Evolutionary conservation across 2,888 invertebrate species (phyloP).

Genomic region (Lithosia quadra): DNA sequence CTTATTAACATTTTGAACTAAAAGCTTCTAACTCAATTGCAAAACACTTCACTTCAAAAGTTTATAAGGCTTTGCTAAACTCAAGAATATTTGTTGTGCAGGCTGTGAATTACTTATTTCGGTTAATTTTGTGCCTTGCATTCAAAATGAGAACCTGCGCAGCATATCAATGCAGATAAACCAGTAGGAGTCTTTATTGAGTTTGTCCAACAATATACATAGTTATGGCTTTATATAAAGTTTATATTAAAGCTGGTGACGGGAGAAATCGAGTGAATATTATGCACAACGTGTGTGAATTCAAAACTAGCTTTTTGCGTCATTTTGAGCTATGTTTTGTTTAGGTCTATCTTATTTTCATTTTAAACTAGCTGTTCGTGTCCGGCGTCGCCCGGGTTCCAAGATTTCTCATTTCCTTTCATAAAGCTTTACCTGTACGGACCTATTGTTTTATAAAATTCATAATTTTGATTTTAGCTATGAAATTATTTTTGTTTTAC

Average conservation of each 20-base stretch:
- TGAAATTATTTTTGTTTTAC: too few relatives aligned
- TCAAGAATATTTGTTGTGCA: constrained; percentile 44
- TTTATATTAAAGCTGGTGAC: constrained; percentile 32
- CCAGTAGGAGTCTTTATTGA: constrained; percentile 46
- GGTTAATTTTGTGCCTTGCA: constrained; percentile 61
- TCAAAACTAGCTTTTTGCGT: background rate
- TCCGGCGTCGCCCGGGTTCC: too few relatives aligned
- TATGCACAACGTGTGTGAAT: constrained; percentile 2
- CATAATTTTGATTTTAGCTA: too few relatives aligned
- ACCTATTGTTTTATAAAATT: too few relatives aligned
- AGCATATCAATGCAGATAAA: constrained; percentile 63
- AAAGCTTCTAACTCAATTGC: constrained; percentile 15
- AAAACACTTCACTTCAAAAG: constrained; percentile 34
- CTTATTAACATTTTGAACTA: constrained; percentile 6
- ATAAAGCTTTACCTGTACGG: too few relatives aligned
- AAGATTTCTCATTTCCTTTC: too few relatives aligned
- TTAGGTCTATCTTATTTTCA: too few relatives aligned
- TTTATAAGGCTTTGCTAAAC: constrained; percentile 38
- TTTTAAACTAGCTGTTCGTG: too few relatives aligned
- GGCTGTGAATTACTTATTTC: constrained; percentile 61
- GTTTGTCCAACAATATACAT: constrained; percentile 52
- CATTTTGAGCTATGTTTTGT: background rate
- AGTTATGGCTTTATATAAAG: constrained; percentile 44
- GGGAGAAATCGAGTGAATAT: constrained; percentile 25
- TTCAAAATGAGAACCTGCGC: constrained; percentile 60